These are phyloP conservation scores for Pantherophis guttatus DNA, from an alignment of 2,113 vertebrate species.

Conservation along the genomic window DNA sequence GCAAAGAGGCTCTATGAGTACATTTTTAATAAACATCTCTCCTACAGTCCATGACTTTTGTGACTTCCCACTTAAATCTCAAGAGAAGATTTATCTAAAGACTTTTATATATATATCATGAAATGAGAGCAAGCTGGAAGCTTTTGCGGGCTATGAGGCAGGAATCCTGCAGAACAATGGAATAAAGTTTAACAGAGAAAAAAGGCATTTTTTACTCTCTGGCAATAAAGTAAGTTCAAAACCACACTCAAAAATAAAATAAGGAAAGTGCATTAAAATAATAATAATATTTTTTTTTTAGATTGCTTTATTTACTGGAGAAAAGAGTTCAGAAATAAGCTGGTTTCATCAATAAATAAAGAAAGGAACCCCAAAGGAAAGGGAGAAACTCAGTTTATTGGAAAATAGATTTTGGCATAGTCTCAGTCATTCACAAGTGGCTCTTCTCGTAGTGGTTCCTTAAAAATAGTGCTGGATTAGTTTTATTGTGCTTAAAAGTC, in stretches of 20 bases:
- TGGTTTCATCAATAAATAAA: background rate
- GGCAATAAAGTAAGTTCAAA: background rate
- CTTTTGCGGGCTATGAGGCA: background rate
- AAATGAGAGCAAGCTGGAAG: background rate
- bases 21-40: background rate
- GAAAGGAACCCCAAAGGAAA: background rate
- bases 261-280: slow-evolving; percentile 35
- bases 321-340: background rate
- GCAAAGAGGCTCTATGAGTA: background rate
- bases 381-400: background rate
- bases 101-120: background rate
- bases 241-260: slow-evolving; percentile 6
- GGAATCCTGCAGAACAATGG: background rate
- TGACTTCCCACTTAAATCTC: background rate
- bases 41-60: background rate
- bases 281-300: background rate
- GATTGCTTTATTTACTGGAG: background rate
- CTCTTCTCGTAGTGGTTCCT: slow-evolving; percentile 16
- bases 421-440: background rate
- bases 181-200: background rate
- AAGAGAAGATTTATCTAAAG: background rate
- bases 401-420: background rate
- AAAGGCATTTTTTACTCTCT: background rate
- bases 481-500: slow-evolving; percentile 46
- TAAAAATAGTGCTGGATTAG: background rate